Conservation (phyloP, 2,797 vertebrate species). For the Okamejei kenojei region DNA sequence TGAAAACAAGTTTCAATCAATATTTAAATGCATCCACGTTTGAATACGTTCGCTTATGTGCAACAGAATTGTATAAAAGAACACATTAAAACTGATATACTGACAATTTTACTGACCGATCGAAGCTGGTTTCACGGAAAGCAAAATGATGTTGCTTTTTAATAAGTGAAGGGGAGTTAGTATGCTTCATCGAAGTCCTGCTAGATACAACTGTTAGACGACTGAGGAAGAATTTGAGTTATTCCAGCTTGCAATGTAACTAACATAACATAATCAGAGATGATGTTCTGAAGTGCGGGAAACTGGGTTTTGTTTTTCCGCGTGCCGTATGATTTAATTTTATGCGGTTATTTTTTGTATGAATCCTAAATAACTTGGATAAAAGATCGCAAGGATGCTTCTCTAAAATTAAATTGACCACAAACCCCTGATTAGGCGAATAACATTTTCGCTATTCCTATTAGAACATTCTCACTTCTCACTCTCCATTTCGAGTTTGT, state of each 20-base stretch:
- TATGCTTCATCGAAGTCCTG: neutral
- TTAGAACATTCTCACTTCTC: neutral
- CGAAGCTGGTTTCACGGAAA: neutral
- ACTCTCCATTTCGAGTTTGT: neutral
- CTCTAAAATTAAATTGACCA: conserved; percentile 19
- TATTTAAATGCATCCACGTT: neutral
- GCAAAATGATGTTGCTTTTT: neutral
- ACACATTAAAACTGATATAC: neutral
- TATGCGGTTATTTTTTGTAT: neutral
- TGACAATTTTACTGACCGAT: neutral
- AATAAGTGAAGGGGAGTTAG: neutral
- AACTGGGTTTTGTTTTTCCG: neutral
- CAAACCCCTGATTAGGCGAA: neutral
- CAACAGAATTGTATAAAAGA: neutral
- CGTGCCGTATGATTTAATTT: neutral
- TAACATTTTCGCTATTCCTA: neutral
- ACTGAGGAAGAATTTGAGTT: neutral
- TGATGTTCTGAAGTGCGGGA: neutral
- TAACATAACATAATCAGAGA: neutral
- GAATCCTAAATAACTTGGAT: neutral
- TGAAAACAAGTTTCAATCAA: neutral
- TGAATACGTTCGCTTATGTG: neutral
- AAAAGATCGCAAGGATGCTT: conserved; percentile 18
- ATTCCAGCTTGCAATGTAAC: neutral
- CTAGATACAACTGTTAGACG: neutral